Base-by-base conservation (phyloP, 2,797 vertebrate species). In the Botia kubotai region DNA sequence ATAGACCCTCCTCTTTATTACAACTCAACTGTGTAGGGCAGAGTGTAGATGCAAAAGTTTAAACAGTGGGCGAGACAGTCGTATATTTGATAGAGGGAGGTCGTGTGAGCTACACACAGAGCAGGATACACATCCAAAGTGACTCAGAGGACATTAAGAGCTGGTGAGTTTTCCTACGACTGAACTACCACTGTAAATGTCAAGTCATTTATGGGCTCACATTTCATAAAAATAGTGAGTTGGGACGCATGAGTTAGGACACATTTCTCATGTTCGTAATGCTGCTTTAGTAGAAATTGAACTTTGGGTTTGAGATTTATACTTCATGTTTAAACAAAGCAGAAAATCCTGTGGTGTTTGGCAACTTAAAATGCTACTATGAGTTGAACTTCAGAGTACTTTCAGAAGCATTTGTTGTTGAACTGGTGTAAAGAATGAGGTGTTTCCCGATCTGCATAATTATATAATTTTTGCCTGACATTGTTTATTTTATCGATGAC, bases 1-100 rank as follows among this genome's bases (percentile, higher is more conserved):
- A 84, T 81, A 77, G 85, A 75, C 71, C 84, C 80, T 86, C 83
- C 87, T 81, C 52, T 48, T 60, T 67, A 68, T 43, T 72, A 70
- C 79, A 73, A 62, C 69, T 63, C 33, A 19, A 52, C 36, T 48
- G 65, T 73, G 79, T 43, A 21, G 21, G 36, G 46, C 17, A 66
- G 67, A 79, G 29, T 63, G 53, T 39, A 52, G 52, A 75, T 39
- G 14, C 48, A 23, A 33, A 70, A 8, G 16, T n/a, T 17, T 29
- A 52, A 57, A 17, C 17, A 63, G 65, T 29, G 33, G 33, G 36
- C 3, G 72, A 60, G 65, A 68, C 58, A 17, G 57, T 67, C 10
- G 1, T 53, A 62, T 63, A 39, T 79, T 79, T 57, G n/a, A 63
- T 19, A 48, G 70, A 67, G 57, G n/a, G 57, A 72, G n/a, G 29